Evolutionary conservation across 2,888 invertebrate genomes (phyloP), one percentile per base, ranked within the genome.

Genomic region (Cantharis rustica): DNA sequence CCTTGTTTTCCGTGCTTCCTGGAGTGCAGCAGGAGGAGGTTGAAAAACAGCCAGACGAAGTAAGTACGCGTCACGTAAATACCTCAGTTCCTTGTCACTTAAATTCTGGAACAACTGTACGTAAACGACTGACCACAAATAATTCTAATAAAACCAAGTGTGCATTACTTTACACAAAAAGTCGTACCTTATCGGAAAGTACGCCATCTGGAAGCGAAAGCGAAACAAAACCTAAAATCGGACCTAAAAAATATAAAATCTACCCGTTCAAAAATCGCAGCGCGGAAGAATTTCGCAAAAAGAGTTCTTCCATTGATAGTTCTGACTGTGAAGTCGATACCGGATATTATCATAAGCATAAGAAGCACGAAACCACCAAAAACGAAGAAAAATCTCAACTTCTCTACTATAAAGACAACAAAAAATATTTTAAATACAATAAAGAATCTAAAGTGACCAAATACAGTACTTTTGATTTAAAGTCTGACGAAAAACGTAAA

Each of bases 1-100:
- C 69, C 76, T 79, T 79, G 69, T 79, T 75, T 78, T 83, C 81
- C 82, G 82, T 83, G 83, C 81, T 78, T 79, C 80, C 80, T 80
- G 86, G 87, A 86, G 23, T 84, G 88, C 88, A 88, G 88, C 88
- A 86, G 72, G 86, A 85, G 79, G 86, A 85, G 79, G 86, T 86
- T 80, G 85, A 87, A 82, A 87, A 86, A 84, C 83, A 84, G 71
- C 78, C 82, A 83, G 79, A 81, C 79, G 87, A 88, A 87, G 89
- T 89, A 89, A 89, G 89, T 89, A 89, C 84, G 81, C 80, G 75
- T 79, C 81, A 75, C 72, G 73, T 81, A 79, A 82, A 80, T 73
- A 80, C 84, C 79, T 80, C 84, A 80, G 79, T 84, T 75, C 83
- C 84, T 78, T 82, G 84, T 79, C 84, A 84, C 79, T 78, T 79